phyloP scores from a whole-genome alignment of 1,140 invertebrate genomes.

The Eueides isabella region DNA sequence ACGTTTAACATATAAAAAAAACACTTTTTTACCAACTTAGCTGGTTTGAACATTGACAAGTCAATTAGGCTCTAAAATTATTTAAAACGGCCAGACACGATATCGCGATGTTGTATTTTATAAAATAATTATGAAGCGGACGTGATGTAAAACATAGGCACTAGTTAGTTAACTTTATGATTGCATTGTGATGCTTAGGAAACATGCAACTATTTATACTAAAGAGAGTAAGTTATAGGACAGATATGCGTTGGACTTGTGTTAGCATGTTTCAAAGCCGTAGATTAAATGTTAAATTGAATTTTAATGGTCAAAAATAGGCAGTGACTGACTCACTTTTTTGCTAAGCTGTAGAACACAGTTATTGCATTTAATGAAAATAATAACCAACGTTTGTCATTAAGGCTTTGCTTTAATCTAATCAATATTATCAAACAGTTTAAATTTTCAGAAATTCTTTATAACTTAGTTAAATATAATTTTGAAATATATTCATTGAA shows the following conservation, averaged over 20 bases:
- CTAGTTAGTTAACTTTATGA: conserved; percentile 20
- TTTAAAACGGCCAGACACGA: conserved; percentile 23
- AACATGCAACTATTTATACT: conserved; percentile 6
- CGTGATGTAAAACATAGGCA: conserved; percentile 7
- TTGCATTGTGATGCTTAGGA: not conserved
- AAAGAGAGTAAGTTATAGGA: not conserved
- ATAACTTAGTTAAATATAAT: too few species aligned
- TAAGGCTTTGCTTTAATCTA: too few species aligned
- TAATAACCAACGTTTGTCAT: too few species aligned
- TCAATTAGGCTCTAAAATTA: conserved; percentile 23
- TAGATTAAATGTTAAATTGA: not conserved
- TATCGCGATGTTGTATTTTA: conserved; percentile 25
- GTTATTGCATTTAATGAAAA: too few species aligned
- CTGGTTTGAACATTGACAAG: conserved; percentile 31
- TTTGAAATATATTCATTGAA: too few species aligned
- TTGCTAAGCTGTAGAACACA: too few species aligned
- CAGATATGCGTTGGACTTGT: not conserved
- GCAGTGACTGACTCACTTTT: too few species aligned
- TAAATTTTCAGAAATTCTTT: too few species aligned
- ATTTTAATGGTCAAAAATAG: not conserved
- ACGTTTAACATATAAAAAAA: not conserved
- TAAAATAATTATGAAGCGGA: conserved; percentile 26
- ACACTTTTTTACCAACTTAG: conserved; percentile 12
- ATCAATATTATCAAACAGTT: too few species aligned
- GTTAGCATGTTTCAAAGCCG: not conserved